Conservation (phyloP, 2,113 vertebrate species). For the Barbus barbus region DNA sequence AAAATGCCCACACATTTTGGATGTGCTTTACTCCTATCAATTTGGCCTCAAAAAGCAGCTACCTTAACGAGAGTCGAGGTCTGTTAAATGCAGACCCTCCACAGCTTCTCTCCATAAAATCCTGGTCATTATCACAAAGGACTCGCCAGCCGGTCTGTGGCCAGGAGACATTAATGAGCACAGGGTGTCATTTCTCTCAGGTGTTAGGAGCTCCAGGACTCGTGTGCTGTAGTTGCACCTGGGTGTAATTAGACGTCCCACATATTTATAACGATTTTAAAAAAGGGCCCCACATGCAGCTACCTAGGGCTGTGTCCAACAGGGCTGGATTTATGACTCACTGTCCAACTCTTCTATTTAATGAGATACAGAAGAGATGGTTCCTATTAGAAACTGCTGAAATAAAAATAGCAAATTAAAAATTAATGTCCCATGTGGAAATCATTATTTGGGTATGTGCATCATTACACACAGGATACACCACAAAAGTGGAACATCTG, state of each 20-base stretch:
- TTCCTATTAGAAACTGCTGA: conserved; percentile 21
- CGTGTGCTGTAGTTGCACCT: conserved; percentile 9
- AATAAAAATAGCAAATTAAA: conserved; percentile 35
- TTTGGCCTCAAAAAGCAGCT: neutral
- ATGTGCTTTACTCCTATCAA: neutral
- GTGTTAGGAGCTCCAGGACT: neutral
- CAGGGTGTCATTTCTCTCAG: conserved; percentile 18
- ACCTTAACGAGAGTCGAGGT: neutral
- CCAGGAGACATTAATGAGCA: conserved; percentile 3
- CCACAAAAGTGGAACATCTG: conserved; percentile 17
- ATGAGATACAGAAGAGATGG: conserved; percentile 25
- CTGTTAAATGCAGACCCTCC: neutral
- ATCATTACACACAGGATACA: neutral
- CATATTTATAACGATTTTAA: conserved; percentile 1
- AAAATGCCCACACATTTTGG: neutral
- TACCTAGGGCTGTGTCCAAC: conserved; percentile 29
- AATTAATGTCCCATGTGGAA: conserved; percentile 22
- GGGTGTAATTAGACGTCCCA: neutral
- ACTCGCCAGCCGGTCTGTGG: neutral
- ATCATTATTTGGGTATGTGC: neutral
- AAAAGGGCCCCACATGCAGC: conserved; percentile 4
- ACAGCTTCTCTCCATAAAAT: conserved; percentile 9
- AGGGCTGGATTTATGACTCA: conserved; percentile 17
- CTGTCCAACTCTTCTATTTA: conserved; percentile 23
- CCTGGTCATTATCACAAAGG: neutral